Conservation (phyloP, 1,140 invertebrate genomes). For the Drosophila nigromelanica region DNA sequence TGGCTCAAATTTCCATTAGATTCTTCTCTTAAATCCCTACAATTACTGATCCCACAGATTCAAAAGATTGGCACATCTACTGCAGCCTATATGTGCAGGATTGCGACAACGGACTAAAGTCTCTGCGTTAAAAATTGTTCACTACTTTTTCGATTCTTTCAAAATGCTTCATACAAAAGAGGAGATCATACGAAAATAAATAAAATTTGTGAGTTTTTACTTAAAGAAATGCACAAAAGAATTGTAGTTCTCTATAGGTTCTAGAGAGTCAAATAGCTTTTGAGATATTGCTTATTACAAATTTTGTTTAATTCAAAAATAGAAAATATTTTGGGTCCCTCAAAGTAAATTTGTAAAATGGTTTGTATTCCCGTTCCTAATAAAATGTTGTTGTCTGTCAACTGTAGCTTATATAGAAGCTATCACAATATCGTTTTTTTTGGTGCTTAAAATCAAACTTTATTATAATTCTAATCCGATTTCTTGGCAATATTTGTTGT, state of each 20-base stretch:
- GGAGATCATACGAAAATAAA: too few relatives aligned
- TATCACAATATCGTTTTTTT: too few relatives aligned
- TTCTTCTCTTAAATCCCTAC: constrained; percentile 10
- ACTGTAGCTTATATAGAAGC: too few relatives aligned
- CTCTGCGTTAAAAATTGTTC: constrained; percentile 25
- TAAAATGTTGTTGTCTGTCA: too few relatives aligned
- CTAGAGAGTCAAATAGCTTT: not conserved
- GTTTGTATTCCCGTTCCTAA: too few relatives aligned
- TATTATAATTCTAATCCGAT: not conserved
- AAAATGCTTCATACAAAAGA: constrained; percentile 12
- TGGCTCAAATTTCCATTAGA: constrained; percentile 18
- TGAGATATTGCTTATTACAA: not conserved
- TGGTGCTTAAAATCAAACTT: too few relatives aligned
- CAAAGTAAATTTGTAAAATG: not conserved
- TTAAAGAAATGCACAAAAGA: not conserved
- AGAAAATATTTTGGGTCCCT: too few relatives aligned
- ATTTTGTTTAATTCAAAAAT: not conserved
- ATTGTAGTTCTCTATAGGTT: not conserved
- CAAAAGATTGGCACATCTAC: constrained; percentile 74
- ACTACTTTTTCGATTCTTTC: constrained; percentile 27
- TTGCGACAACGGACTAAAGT: constrained; percentile 37
- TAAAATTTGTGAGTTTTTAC: too few relatives aligned
- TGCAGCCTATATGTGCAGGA: constrained; percentile 67
- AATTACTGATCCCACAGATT: constrained; percentile 72
- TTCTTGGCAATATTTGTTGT: not conserved